Percentiles rank a stretch among this genome's conserved stretches.
Evolutionary conservation across 2,888 invertebrate genomes (phyloP).

Genomic region (Tachina fera): DNA sequence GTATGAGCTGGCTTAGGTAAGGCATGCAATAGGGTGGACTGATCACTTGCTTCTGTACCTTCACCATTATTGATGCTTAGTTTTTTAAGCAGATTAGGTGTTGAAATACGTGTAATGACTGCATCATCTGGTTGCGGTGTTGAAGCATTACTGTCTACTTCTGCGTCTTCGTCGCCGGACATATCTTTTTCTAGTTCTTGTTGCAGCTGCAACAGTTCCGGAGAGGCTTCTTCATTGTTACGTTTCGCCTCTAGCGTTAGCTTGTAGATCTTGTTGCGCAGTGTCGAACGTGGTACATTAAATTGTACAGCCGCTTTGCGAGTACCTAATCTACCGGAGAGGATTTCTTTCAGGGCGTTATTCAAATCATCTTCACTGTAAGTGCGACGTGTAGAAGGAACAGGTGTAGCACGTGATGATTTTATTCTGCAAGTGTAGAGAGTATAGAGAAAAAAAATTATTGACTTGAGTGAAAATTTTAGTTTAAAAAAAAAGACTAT

Average conservation of each 20-base stretch:
- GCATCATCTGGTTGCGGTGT: slow-evolving; percentile 77
- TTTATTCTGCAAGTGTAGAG: slow-evolving; percentile 86
- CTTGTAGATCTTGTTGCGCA: slow-evolving; percentile 97
- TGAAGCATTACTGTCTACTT: slow-evolving; percentile 84
- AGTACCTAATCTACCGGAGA: slow-evolving; percentile 95
- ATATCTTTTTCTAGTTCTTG: slow-evolving; percentile 81
- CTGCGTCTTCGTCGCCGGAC: slow-evolving; percentile 84
- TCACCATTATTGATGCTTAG: slow-evolving; percentile 76
- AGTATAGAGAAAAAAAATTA: not conserved
- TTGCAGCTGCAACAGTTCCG: slow-evolving; percentile 74
- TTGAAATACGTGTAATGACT: slow-evolving; percentile 75
- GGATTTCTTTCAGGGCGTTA: slow-evolving; percentile 96
- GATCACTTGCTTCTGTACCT: slow-evolving; percentile 71
- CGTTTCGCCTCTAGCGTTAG: slow-evolving; percentile 86
- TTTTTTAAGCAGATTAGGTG: slow-evolving; percentile 76
- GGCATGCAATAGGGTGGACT: slow-evolving; percentile 68
- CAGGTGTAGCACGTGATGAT: slow-evolving; percentile 85
- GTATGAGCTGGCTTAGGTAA: slow-evolving; percentile 71
- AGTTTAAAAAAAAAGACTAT: too few relatives aligned
- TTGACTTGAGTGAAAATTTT: not conserved
- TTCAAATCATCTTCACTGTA: slow-evolving; percentile 98
- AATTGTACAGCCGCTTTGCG: slow-evolving; percentile 97
- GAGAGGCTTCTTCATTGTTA: slow-evolving; percentile 79
- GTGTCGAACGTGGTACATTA: slow-evolving; percentile 97
- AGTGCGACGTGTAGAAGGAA: slow-evolving; percentile 85